Conservation (phyloP, 2,888 invertebrate genomes). For the Lasioglossum oenotherae region DNA sequence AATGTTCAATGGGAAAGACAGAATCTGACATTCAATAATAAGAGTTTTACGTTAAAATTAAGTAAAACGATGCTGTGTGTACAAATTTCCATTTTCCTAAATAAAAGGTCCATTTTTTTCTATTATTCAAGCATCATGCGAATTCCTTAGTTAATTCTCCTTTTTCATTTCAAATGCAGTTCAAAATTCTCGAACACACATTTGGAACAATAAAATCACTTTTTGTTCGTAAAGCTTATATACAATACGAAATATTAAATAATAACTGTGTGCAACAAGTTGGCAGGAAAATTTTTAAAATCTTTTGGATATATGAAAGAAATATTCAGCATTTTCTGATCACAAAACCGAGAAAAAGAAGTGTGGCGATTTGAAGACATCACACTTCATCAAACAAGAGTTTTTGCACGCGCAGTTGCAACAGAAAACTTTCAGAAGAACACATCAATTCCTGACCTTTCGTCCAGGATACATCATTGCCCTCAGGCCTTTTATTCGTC, state of each 20-base stretch:
- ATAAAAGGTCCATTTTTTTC: too few relatives aligned
- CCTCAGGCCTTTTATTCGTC: conserved; percentile 36
- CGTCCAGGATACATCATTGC: conserved; percentile 72
- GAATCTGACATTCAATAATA: too few relatives aligned
- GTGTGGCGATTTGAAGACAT: neutral
- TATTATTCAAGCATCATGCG: too few relatives aligned
- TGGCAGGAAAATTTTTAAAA: neutral
- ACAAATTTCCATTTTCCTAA: too few relatives aligned
- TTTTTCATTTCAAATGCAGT: too few relatives aligned
- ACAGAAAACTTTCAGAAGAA: conserved; percentile 20
- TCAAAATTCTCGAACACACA: too few relatives aligned
- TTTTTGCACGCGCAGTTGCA: neutral
- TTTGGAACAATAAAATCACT: neutral
- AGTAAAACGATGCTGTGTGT: too few relatives aligned
- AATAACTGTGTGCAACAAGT: neutral
- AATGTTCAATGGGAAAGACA: too few relatives aligned
- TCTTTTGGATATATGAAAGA: too few relatives aligned
- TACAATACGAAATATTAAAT: neutral
- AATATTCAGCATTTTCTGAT: neutral
- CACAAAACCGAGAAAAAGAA: neutral
- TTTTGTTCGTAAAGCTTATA: neutral
- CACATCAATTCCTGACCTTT: conserved; percentile 74
- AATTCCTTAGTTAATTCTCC: too few relatives aligned
- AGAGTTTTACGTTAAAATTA: too few relatives aligned
- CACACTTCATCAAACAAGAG: neutral